Percentiles rank a stretch among this genome's conserved stretches.
These are phyloP conservation scores for Aeoliscus strigatus DNA, from an alignment of 2,797 vertebrate species.

Conservation along the genomic window DNA sequence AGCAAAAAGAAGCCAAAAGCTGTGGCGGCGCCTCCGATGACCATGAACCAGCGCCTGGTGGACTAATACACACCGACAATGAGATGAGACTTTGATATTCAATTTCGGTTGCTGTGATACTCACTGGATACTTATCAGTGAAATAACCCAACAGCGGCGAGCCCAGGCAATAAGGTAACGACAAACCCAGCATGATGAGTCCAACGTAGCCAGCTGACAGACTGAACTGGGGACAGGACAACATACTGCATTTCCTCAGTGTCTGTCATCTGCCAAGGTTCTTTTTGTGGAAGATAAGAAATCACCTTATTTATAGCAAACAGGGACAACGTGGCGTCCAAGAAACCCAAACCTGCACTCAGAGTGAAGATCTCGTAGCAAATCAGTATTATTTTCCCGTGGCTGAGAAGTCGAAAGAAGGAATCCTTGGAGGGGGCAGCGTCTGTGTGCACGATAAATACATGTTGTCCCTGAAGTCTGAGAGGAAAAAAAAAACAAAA, in stretches of 20 bases:
- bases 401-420: conserved; percentile 79
- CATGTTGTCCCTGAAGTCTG: not conserved
- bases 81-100: too few relatives aligned
- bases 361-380: conserved; percentile 80
- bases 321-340: conserved; percentile 91
- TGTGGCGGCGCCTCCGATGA: conserved; percentile 76
- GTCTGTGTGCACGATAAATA: conserved; percentile 61
- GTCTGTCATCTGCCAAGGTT: not conserved
- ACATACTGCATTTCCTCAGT: not conserved
- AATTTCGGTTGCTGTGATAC: conserved; percentile 42
- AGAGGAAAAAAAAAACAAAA: not conserved
- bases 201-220: conserved; percentile 84
- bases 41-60: conserved; percentile 80
- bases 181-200: conserved; percentile 87
- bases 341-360: conserved; percentile 84
- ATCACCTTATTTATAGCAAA: conserved; percentile 84
- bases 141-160: conserved; percentile 85
- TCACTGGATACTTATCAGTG: conserved; percentile 87
- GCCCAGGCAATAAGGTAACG: conserved; percentile 81
- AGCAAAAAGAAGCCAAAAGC: conserved; percentile 80
- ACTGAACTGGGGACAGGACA: conserved; percentile 65
- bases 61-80: conserved; percentile 64
- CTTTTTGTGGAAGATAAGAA: not conserved
- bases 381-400: conserved; percentile 79
- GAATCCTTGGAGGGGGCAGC: conserved; percentile 76